Evolutionary conservation across 1,140 invertebrate genomes (phyloP).

Genomic region (Ips typographus): DNA sequence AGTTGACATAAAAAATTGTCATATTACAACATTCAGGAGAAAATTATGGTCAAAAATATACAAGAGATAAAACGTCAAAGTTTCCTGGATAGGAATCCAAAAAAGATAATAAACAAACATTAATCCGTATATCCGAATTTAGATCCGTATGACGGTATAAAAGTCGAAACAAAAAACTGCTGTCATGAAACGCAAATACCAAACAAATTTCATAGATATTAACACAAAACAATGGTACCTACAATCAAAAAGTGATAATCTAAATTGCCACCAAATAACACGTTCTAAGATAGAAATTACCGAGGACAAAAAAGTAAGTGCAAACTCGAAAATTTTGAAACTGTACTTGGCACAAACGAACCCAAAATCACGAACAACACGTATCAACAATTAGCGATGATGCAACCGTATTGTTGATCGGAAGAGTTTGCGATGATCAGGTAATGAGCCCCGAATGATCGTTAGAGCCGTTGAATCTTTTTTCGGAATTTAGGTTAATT

Average conservation of each 20-base stretch:
- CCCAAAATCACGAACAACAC: constrained; percentile 24
- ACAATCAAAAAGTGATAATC: background rate
- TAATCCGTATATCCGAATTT: too few relatives aligned
- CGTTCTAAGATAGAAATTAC: background rate
- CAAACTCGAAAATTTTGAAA: constrained; percentile 26
- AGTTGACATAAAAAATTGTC: too few relatives aligned
- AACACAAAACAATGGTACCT: too few relatives aligned
- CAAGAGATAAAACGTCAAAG: too few relatives aligned
- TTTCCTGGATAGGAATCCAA: too few relatives aligned
- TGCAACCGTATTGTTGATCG: constrained; percentile 18
- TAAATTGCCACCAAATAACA: background rate
- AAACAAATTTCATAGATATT: too few relatives aligned
- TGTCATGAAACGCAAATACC: too few relatives aligned
- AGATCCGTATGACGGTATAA: too few relatives aligned
- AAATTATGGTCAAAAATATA: too few relatives aligned
- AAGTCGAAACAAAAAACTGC: too few relatives aligned
- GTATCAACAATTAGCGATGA: constrained; percentile 25
- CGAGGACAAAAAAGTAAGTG: constrained; percentile 13
- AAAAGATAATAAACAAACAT: too few relatives aligned
- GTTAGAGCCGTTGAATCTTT: constrained; percentile 12
- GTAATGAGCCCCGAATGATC: constrained; percentile 19
- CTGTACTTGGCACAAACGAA: constrained; percentile 10
- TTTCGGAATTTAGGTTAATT: constrained; percentile 28
- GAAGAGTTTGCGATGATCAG: constrained; percentile 22
- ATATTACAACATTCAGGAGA: too few relatives aligned